Evolutionary conservation across 1,140 invertebrate species (phyloP).

Genomic region (Wasmannia auropunctata): DNA sequence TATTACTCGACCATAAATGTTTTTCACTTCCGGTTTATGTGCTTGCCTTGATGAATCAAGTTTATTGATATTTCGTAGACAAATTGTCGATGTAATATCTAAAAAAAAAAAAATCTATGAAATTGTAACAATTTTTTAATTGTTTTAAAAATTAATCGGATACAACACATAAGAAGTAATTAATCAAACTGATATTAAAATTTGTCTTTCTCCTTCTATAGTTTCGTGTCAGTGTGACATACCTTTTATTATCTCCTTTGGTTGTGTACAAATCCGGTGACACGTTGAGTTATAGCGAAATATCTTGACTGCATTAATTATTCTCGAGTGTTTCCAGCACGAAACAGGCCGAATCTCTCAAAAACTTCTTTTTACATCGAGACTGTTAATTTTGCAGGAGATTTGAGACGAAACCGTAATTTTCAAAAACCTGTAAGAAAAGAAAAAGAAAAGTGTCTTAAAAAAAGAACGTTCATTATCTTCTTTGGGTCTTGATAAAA

Average conservation of each 20-base stretch:
- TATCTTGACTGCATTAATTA: constrained; percentile 13
- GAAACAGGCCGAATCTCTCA: neutral
- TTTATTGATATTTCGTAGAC: neutral
- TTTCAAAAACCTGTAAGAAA: neutral
- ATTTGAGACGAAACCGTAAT: neutral
- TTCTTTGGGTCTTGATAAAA: neutral
- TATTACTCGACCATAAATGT: neutral
- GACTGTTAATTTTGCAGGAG: neutral
- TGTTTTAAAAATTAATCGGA: neutral
- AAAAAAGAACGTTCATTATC: neutral
- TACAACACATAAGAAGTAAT: neutral
- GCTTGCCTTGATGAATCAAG: neutral
- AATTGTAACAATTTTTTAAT: neutral
- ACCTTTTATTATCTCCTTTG: neutral
- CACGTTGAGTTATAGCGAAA: neutral
- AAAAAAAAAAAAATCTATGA: neutral
- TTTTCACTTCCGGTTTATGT: neutral
- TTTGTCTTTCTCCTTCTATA: neutral
- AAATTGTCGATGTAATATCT: neutral
- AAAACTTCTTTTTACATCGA: neutral
- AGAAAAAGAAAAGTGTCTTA: neutral
- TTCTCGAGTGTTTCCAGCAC: neutral
- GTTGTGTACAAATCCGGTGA: neutral
- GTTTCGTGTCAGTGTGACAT: too few relatives aligned
- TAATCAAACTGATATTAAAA: neutral